phyloP scores from a whole-genome alignment of 2,797 vertebrate genomes.

The Chloroceryle amazona region DNA sequence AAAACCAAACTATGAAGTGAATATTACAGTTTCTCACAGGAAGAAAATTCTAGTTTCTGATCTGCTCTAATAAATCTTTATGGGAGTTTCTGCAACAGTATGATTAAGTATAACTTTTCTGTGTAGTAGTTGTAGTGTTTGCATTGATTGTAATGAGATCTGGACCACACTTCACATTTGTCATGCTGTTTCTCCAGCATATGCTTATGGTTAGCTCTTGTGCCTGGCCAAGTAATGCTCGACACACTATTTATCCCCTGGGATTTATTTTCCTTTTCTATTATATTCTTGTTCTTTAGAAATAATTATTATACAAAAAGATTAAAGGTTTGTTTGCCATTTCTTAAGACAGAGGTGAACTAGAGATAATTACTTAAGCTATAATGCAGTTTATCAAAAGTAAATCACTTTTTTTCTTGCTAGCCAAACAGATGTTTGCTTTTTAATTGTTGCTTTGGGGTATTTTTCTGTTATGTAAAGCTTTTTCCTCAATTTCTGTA shows the following conservation, averaged over 20 bases:
- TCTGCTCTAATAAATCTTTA: neutral
- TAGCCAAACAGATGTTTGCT: conserved; percentile 17
- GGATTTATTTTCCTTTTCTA: conserved; percentile 29
- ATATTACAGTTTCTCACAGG: neutral
- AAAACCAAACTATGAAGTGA: neutral
- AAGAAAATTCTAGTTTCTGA: neutral
- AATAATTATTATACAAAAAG: conserved; percentile 10
- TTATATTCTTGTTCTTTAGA: neutral
- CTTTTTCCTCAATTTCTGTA: neutral
- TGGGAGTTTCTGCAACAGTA: neutral
- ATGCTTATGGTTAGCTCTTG: neutral
- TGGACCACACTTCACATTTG: neutral
- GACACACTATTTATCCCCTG: neutral
- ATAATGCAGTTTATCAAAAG: conserved; percentile 6
- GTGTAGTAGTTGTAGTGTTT: neutral
- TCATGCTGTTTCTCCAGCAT: neutral
- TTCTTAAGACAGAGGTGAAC: conserved; percentile 31
- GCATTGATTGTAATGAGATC: neutral
- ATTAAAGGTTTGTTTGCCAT: neutral
- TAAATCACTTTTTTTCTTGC: neutral
- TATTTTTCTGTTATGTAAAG: conserved; percentile 18
- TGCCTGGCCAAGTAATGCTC: neutral
- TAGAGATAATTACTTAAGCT: conserved; percentile 14
- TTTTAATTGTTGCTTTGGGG: conserved; percentile 1
- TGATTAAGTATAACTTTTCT: neutral